A percentile compares a stretch with the other conserved stretches of the same genome.
These are phyloP conservation scores for Glaucopsyche alexis DNA, from an alignment of 2,888 invertebrate species.

Conservation along the genomic window DNA sequence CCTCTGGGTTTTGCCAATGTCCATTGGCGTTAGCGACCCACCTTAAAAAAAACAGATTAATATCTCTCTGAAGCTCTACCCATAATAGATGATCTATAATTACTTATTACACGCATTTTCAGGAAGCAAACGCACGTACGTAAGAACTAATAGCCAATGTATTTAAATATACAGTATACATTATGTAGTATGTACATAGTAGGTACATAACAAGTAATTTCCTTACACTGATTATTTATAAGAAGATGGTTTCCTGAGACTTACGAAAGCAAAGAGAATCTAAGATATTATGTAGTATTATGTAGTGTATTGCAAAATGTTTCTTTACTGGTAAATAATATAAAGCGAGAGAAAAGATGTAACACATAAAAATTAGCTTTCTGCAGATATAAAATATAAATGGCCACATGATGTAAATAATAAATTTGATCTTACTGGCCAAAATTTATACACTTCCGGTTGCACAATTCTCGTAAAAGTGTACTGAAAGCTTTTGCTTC, in stretches of 20 bases:
- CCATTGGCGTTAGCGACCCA: too few species aligned
- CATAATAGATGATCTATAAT: background rate
- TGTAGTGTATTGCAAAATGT: background rate
- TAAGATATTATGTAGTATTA: background rate
- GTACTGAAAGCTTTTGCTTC: too few species aligned
- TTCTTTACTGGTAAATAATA: too few species aligned
- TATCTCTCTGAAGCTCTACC: background rate
- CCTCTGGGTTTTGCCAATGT: too few species aligned
- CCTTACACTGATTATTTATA: conserved; percentile 5
- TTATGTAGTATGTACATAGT: background rate
- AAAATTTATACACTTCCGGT: too few species aligned
- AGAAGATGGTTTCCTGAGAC: conserved; percentile 2
- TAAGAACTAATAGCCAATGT: conserved; percentile 2
- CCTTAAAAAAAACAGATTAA: background rate
- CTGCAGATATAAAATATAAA: too few species aligned
- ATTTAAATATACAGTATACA: conserved; percentile 15
- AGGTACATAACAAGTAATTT: background rate
- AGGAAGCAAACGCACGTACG: conserved; percentile 9
- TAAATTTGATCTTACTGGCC: too few species aligned
- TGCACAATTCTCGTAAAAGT: too few species aligned
- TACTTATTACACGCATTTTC: conserved; percentile 7
- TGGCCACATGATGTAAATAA: too few species aligned
- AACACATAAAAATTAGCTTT: too few species aligned
- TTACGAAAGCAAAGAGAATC: conserved; percentile 1
- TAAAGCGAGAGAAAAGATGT: too few species aligned